Evolutionary conservation across 1,140 invertebrate genomes (phyloP).

Genomic region (Nixonia krombeini): DNA sequence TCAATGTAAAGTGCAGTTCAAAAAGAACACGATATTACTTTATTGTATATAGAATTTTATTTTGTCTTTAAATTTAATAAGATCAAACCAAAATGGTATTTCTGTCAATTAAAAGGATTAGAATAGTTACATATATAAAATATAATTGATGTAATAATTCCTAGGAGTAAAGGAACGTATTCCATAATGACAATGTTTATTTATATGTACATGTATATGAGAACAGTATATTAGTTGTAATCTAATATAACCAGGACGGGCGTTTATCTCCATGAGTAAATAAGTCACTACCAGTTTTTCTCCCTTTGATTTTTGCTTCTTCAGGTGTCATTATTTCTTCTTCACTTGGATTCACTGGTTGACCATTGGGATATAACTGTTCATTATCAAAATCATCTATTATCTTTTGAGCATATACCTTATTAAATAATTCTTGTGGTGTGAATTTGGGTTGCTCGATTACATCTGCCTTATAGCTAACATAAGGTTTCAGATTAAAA

Average conservation of each 20-base stretch:
- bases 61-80: too few species aligned
- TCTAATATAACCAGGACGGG: conserved; percentile 28
- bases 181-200: too few species aligned
- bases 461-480: conserved; percentile 84
- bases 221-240: conserved; percentile 3
- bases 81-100: too few species aligned
- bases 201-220: too few species aligned
- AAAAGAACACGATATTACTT: too few species aligned
- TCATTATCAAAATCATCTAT: conserved; percentile 82
- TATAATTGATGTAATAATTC: too few species aligned
- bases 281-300: conserved; percentile 84
- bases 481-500: conserved; percentile 91
- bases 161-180: too few species aligned
- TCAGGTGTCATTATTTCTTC: conserved; percentile 81
- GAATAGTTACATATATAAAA: too few species aligned
- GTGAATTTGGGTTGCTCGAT: conserved; percentile 86
- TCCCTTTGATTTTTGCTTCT: conserved; percentile 78
- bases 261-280: conserved; percentile 67
- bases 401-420: conserved; percentile 87
- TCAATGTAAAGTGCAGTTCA: too few species aligned
- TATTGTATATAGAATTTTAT: too few species aligned
- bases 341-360: conserved; percentile 79
- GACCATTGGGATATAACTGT: too few species aligned
- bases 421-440: conserved; percentile 86
- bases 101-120: too few species aligned